Evolutionary conservation across 2,113 vertebrate genomes (phyloP).

Genomic region (Megaleporinus macrocephalus): DNA sequence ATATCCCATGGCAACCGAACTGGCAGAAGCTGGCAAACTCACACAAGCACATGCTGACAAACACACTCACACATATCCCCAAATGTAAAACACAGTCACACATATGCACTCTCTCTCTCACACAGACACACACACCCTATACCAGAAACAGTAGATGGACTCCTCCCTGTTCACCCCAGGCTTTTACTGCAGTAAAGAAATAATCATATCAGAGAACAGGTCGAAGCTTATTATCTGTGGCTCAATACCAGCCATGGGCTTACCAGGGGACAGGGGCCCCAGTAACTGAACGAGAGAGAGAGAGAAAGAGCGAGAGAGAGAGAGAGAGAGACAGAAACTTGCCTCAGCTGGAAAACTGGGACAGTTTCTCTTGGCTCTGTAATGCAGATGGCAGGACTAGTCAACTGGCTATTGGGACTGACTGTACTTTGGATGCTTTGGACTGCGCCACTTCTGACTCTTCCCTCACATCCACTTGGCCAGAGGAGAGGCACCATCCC

Average conservation of each 20-base stretch:
- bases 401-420: not conserved
- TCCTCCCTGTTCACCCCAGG: conserved; percentile 61
- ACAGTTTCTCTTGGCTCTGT: conserved; percentile 40
- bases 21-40: conserved; percentile 60
- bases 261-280: conserved; percentile 42
- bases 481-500: not conserved
- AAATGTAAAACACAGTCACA: not conserved
- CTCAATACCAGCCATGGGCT: conserved; percentile 74
- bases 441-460: conserved; percentile 21
- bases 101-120: conserved; percentile 47
- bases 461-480: not conserved
- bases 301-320: conserved; percentile 27
- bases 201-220: conserved; percentile 82
- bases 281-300: conserved; percentile 19
- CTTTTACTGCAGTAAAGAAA: conserved; percentile 62
- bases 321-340: conserved; percentile 38
- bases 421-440: conserved; percentile 47
- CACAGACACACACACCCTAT: conserved; percentile 38
- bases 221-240: conserved; percentile 85
- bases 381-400: conserved; percentile 38
- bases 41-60: conserved; percentile 40
- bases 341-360: conserved; percentile 30
- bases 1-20: conserved; percentile 71
- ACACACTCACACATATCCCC: conserved; percentile 38
- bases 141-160: conserved; percentile 67